These are phyloP conservation scores for Cynoglossus semilaevis DNA, from an alignment of 2,113 vertebrate genomes.

Conservation along the genomic window DNA sequence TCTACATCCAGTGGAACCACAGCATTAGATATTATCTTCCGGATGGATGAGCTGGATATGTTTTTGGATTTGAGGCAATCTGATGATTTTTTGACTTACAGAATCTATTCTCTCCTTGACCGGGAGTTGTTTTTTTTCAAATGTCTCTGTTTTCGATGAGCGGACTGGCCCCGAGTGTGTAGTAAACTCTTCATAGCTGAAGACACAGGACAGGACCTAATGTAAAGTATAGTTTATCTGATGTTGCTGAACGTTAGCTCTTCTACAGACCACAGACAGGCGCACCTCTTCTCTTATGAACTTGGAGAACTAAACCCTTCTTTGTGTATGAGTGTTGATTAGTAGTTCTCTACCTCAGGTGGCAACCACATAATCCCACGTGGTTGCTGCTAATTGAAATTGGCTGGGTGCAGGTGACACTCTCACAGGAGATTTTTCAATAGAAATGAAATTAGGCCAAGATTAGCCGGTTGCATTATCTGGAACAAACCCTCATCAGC, in stretches of 20 bases:
- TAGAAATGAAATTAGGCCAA: constrained; percentile 50
- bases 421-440: constrained; percentile 27
- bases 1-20: constrained; percentile 53
- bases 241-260: constrained; percentile 1
- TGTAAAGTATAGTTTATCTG: neutral
- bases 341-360: constrained; percentile 56
- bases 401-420: constrained; percentile 37
- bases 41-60: constrained; percentile 60
- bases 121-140: constrained; percentile 54
- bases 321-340: constrained; percentile 49
- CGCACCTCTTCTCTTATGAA: constrained; percentile 15
- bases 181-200: constrained; percentile 55
- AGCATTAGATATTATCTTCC: constrained; percentile 59
- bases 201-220: constrained; percentile 12
- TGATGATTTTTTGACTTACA: constrained; percentile 72
- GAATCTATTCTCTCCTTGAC: constrained; percentile 64
- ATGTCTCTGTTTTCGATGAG: constrained; percentile 56
- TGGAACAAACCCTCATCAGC: constrained; percentile 30
- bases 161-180: constrained; percentile 49
- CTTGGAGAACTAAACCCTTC: constrained; percentile 48
- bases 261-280: constrained; percentile 9
- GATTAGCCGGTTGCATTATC: constrained; percentile 29
- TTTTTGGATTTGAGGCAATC: constrained; percentile 49
- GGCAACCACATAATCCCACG: constrained; percentile 54
- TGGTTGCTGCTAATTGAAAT: constrained; percentile 45